Evolutionary conservation across 2,888 invertebrate genomes (phyloP).

Genomic region (Eupithecia centaureata): DNA sequence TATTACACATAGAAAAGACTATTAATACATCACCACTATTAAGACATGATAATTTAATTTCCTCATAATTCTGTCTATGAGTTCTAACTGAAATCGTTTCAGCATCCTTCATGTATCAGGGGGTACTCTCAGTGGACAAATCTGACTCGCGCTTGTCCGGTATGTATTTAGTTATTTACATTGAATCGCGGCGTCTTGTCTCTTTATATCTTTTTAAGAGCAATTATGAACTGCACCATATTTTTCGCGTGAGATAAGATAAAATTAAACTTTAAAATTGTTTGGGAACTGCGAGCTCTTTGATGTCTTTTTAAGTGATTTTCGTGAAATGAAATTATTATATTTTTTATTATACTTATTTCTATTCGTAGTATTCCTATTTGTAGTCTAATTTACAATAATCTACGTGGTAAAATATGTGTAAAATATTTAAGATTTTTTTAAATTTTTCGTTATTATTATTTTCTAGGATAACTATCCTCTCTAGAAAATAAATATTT

Average conservation of each 20-base stretch:
- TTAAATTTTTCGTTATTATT: no score
- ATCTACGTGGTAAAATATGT: no score
- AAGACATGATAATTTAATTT: background rate
- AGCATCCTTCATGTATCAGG: background rate
- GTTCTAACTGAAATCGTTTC: background rate
- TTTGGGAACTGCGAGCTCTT: constrained; percentile 40
- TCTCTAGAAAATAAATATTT: no score
- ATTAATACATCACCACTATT: no score
- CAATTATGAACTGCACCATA: background rate
- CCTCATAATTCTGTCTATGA: background rate
- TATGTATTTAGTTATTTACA: background rate
- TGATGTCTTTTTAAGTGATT: constrained; percentile 60
- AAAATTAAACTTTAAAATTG: background rate
- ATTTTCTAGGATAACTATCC: no score
- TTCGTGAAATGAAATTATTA: no score
- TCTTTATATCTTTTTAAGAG: constrained; percentile 3
- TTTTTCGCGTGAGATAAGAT: constrained; percentile 1
- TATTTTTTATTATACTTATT: no score
- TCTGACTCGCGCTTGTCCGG: background rate
- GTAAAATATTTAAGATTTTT: background rate
- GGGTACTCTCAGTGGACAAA: background rate
- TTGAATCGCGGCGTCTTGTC: background rate
- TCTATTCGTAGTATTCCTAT: no score
- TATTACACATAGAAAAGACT: no score
- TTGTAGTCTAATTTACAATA: no score